Conservation (phyloP, 2,888 invertebrate species). For the Chrysodeixis includens region DNA sequence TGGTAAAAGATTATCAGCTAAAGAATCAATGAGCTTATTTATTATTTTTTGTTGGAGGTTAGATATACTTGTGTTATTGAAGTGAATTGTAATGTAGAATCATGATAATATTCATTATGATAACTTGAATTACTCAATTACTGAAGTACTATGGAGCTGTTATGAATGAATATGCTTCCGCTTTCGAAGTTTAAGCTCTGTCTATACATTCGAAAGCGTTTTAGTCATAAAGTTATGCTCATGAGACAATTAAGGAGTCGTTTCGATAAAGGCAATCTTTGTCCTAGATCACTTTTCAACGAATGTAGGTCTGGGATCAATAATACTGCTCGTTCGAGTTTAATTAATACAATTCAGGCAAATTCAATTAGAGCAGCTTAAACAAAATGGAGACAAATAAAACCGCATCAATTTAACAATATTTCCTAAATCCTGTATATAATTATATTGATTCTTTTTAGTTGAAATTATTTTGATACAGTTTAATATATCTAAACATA, state of each 20-base stretch:
- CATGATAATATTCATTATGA: too few species aligned
- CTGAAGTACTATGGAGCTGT: too few species aligned
- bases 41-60: too few species aligned
- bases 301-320: constrained; percentile 29
- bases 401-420: neutral
- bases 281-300: constrained; percentile 36
- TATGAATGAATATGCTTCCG: too few species aligned
- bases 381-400: neutral
- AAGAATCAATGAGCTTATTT: too few species aligned
- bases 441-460: constrained; percentile 13
- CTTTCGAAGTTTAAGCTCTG: neutral
- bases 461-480: constrained; percentile 19
- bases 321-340: constrained; percentile 18
- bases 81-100: too few species aligned
- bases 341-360: neutral
- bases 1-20: too few species aligned
- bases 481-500: neutral
- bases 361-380: neutral
- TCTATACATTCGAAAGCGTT: neutral
- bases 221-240: constrained; percentile 8
- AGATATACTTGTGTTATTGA: too few species aligned
- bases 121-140: too few species aligned
- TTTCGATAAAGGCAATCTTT: constrained; percentile 34
- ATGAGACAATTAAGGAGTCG: constrained; percentile 31
- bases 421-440: neutral